Percentiles rank a stretch among this genome's conserved stretches.
Conservation (phyloP, 2,888 invertebrate genomes). For the Hofmannophila pseudospretella region DNA sequence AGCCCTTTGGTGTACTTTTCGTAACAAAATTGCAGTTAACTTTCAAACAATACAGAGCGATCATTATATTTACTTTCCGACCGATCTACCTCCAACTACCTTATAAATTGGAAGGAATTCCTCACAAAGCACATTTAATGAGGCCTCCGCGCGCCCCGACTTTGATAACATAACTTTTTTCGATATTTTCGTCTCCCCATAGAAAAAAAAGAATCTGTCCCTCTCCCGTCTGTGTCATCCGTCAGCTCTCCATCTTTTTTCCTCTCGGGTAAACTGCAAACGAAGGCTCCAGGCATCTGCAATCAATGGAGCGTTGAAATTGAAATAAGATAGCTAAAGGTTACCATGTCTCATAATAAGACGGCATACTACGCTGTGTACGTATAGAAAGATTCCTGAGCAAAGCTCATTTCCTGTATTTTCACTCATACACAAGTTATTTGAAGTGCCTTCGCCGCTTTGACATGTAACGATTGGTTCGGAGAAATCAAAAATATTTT, state of each 20-base stretch:
- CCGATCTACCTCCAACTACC: constrained; percentile 57
- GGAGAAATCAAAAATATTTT: neutral
- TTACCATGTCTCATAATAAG: constrained; percentile 58
- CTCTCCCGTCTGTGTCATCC: constrained; percentile 28
- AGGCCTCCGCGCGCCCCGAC: constrained; percentile 63
- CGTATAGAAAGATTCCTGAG: constrained; percentile 31
- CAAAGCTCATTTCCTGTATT: constrained; percentile 36
- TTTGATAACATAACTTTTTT: constrained; percentile 75
- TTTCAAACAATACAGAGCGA: constrained; percentile 54
- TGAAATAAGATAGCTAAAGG: constrained; percentile 72
- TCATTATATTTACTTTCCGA: constrained; percentile 52
- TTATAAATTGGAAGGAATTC: constrained; percentile 70
- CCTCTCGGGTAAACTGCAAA: constrained; percentile 51
- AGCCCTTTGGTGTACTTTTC: too few relatives aligned
- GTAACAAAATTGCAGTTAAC: too few relatives aligned
- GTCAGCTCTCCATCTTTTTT: constrained; percentile 35
- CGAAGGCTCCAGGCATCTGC: constrained; percentile 67
- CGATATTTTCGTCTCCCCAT: constrained; percentile 64
- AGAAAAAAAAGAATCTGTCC: constrained; percentile 51
- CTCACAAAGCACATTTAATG: constrained; percentile 73
- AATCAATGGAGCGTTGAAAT: constrained; percentile 76
- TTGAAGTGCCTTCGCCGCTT: constrained; percentile 4
- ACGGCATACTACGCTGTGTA: constrained; percentile 29
- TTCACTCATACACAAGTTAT: constrained; percentile 8
- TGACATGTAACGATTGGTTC: constrained; percentile 6